Evolutionary conservation across 2,888 invertebrate species (phyloP).

Genomic region (Thymelicus sylvestris): DNA sequence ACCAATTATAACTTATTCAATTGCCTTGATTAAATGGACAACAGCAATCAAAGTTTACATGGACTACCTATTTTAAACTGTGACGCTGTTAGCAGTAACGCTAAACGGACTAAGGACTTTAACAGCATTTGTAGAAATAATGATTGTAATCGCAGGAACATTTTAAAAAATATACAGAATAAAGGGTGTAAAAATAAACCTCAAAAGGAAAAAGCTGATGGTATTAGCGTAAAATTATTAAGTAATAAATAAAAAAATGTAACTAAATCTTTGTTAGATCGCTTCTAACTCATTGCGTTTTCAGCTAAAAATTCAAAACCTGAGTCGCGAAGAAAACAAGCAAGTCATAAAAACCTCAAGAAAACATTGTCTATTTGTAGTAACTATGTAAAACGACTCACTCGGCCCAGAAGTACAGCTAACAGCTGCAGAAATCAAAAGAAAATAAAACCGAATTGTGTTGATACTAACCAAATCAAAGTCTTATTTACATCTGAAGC

Average conservation of each 20-base stretch:
- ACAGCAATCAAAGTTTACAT: conserved; percentile 23
- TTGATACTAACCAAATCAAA: conserved; percentile 36
- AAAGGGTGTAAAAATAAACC: neutral
- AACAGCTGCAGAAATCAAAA: neutral
- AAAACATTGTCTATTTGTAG: conserved; percentile 11
- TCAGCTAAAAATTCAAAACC: conserved; percentile 11
- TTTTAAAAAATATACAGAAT: neutral
- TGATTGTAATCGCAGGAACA: neutral
- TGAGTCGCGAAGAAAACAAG: neutral
- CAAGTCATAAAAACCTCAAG: conserved; percentile 18
- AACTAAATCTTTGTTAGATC: neutral
- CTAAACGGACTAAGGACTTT: neutral
- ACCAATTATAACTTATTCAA: too few relatives aligned
- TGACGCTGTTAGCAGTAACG: neutral
- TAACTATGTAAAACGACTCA: neutral
- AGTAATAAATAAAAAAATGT: neutral
- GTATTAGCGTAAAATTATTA: neutral
- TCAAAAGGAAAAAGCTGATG: neutral
- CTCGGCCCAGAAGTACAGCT: neutral
- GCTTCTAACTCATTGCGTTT: neutral
- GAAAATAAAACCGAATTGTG: conserved; percentile 1
- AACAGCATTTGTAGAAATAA: conserved; percentile 1
- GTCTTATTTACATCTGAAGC: conserved; percentile 43
- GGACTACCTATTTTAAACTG: conserved; percentile 22
- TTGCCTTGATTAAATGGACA: conserved; percentile 4